Base-by-base conservation (phyloP, 2,888 invertebrate genomes). In the Diogma glabrata region DNA sequence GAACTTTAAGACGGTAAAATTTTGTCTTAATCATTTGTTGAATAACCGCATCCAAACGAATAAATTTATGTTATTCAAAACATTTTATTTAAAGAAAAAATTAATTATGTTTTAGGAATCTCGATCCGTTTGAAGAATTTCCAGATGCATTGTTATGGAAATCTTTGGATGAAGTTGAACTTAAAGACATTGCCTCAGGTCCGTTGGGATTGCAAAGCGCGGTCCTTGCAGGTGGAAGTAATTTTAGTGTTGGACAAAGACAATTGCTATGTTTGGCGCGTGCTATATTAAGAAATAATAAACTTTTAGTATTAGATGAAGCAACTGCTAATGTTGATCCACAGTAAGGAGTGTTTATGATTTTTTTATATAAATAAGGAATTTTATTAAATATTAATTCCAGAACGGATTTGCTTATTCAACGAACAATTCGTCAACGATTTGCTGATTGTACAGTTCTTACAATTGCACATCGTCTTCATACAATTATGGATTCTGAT, bases 401-500 rank as follows among this genome's bases (percentile, higher is more conserved):
- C n/a, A 59, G 58, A 61, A 89, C 88, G 17, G 88, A 89, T 64
- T 75, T 75, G 51, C 72, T 88, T 53, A 89, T 89, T 60, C 89
- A 88, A 67, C 75, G 73, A 62, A 87, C 87, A 1, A 87, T 90
- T 47, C 72, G 87, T 52, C 73, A 72, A 43, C 81, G 82, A 58
- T 90, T 90, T 63, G 73, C 73, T 2, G 70, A 80, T 24, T 89
- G 88, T 67, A 88, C 89, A 0, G 88, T 91, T 8, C 67, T 91
- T 45, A 90, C 89, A 0, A 87, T 91, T 43, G 90, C 90, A 10
- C 90, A 91, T 69, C 75, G 91, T 40, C 74, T 92, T n/a, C 81
- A 90, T 65, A 91, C 90, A 8, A 84, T 91, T 58, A 90, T 91
- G 81, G 90, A 91, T 69, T 87, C 86, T 0, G 87, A 89, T 68